Percentiles rank a stretch among this genome's conserved stretches.
Conservation (phyloP, 2,797 vertebrate species). For the Pseudomugil tenellus region DNA sequence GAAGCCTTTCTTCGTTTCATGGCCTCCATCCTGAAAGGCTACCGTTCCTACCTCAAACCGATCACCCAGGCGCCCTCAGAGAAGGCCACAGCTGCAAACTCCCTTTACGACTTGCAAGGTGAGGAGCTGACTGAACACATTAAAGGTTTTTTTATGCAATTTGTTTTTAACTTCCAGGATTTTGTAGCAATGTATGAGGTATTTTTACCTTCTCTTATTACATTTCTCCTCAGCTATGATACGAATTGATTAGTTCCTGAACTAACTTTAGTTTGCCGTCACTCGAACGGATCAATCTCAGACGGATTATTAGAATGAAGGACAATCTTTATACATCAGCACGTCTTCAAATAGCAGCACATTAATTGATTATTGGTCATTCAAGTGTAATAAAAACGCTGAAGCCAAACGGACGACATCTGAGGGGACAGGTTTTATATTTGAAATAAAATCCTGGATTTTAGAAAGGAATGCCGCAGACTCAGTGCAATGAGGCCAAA, state of each 20-base stretch:
- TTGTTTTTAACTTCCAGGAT: neutral
- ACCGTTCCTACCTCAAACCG: conserved; percentile 94
- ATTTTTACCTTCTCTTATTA: conserved; percentile 46
- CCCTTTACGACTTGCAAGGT: conserved; percentile 96
- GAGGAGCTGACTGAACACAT: conserved; percentile 6
- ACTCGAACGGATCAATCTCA: conserved; percentile 20
- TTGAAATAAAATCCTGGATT: neutral
- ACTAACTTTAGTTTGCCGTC: no score
- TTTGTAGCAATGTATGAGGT: conserved; percentile 34
- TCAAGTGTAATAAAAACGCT: neutral
- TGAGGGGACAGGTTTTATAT: neutral
- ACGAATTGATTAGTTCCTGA: conserved; percentile 15
- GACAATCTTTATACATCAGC: neutral
- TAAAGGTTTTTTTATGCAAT: neutral
- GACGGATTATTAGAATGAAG: neutral
- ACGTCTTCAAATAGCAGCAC: neutral
- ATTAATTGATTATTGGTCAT: conserved; percentile 1
- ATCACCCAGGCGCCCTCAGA: conserved; percentile 95
- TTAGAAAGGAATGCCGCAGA: no score
- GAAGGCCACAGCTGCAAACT: conserved; percentile 94
- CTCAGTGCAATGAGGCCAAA: neutral
- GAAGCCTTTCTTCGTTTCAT: conserved; percentile 96
- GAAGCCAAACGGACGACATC: neutral
- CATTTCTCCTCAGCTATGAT: conserved; percentile 25
- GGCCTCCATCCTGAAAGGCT: conserved; percentile 96